Percentiles rank a stretch among this genome's conserved stretches.
Evolutionary conservation across 2,113 vertebrate genomes (phyloP).

Genomic region (Lipophrys pholis): DNA sequence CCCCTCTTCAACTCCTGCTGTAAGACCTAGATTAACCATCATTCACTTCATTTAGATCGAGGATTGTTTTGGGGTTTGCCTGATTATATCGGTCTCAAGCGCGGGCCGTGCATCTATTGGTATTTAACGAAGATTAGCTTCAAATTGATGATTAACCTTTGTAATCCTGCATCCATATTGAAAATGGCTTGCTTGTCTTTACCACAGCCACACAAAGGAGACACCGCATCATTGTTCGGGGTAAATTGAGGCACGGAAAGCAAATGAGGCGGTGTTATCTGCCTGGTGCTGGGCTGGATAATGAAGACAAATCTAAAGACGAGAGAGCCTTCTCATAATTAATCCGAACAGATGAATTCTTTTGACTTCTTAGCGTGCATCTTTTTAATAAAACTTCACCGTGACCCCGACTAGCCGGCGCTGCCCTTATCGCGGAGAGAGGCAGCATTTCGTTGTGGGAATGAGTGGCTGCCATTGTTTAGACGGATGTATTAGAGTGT

Average conservation of each 20-base stretch:
- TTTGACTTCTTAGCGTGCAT: slow-evolving; percentile 47
- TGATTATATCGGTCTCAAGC: slow-evolving; percentile 74
- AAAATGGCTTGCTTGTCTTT: slow-evolving; percentile 73
- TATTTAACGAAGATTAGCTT: slow-evolving; percentile 84
- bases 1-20: slow-evolving; percentile 40
- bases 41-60: slow-evolving; percentile 61
- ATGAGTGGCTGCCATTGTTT: slow-evolving; percentile 69
- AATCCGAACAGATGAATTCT: slow-evolving; percentile 65
- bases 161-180: slow-evolving; percentile 74
- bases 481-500: slow-evolving; percentile 71
- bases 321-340: slow-evolving; percentile 74
- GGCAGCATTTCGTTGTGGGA: slow-evolving; percentile 62
- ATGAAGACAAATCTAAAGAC: slow-evolving; percentile 79
- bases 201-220: slow-evolving; percentile 61
- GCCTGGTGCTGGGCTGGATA: slow-evolving; percentile 66
- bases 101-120: slow-evolving; percentile 68
- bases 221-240: slow-evolving; percentile 67
- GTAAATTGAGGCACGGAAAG: slow-evolving; percentile 71
- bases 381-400: slow-evolving; percentile 72
- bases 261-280: slow-evolving; percentile 82
- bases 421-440: slow-evolving; percentile 58
- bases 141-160: slow-evolving; percentile 86
- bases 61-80: slow-evolving; percentile 66
- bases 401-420: slow-evolving; percentile 56
- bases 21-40: slow-evolving; percentile 64